These are phyloP conservation scores for Julus scanicus DNA, from an alignment of 2,888 invertebrate genomes.

Conservation along the genomic window DNA sequence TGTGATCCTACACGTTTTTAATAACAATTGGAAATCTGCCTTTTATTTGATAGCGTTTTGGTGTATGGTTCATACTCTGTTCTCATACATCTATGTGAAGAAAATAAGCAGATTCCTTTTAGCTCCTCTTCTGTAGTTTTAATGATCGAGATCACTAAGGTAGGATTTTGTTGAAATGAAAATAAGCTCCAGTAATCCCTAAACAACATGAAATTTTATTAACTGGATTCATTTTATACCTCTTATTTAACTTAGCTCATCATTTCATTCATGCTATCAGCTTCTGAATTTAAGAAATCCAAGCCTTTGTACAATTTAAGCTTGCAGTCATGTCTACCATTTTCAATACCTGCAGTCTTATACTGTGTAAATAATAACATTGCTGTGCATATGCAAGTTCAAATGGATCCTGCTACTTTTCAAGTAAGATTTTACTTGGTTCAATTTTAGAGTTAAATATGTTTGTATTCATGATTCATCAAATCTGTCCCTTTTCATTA, in stretches of 20 bases:
- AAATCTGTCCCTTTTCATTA: not conserved
- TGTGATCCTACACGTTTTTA: not conserved
- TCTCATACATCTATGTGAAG: slow-evolving; percentile 55
- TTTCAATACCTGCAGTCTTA: slow-evolving; percentile 54
- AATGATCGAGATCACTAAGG: slow-evolving; percentile 54
- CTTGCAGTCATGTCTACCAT: slow-evolving; percentile 49
- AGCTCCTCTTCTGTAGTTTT: slow-evolving; percentile 55
- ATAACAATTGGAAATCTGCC: not conserved
- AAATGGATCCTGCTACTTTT: slow-evolving; percentile 57
- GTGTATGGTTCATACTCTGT: slow-evolving; percentile 54
- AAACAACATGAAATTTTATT: not conserved
- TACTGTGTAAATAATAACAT: slow-evolving; percentile 57
- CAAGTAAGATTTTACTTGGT: slow-evolving; percentile 48
- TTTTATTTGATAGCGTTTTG: slow-evolving; percentile 48
- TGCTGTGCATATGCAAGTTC: slow-evolving; percentile 56
- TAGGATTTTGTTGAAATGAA: not conserved
- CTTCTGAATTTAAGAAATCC: slow-evolving; percentile 40
- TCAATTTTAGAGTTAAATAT: not conserved
- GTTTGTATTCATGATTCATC: not conserved
- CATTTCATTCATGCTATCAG: slow-evolving; percentile 32
- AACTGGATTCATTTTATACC: not conserved
- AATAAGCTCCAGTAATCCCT: not conserved
- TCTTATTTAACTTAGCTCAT: not conserved
- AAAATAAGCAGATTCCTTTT: slow-evolving; percentile 53
- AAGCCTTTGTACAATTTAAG: slow-evolving; percentile 51